Percentiles rank a stretch among this genome's conserved stretches.
phyloP scores from a whole-genome alignment of 30 jellyfish, hydroid and myxozoan genomes.

The Pelagia noctiluca region DNA sequence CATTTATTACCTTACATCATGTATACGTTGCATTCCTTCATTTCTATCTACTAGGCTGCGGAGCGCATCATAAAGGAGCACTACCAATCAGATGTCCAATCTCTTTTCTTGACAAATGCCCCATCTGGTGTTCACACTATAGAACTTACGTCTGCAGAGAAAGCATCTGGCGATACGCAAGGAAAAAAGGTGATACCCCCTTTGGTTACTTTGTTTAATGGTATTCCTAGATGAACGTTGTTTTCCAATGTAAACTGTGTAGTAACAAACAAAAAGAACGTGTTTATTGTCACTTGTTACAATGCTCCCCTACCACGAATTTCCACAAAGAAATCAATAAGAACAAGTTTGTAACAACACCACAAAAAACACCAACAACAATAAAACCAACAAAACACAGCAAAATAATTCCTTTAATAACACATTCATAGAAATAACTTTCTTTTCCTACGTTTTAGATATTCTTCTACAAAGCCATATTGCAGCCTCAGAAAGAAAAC shows the following conservation, averaged over 20 bases:
- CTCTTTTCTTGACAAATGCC: conserved; percentile 59
- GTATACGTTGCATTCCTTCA: not conserved
- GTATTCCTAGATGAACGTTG: no score
- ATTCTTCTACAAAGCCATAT: conserved; percentile 58
- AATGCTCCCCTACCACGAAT: no score
- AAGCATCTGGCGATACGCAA: conserved; percentile 40
- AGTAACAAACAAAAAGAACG: no score
- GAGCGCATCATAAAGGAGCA: conserved; percentile 40
- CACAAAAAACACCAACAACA: no score
- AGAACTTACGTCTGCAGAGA: conserved; percentile 9
- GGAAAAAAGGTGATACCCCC: conserved; percentile 46
- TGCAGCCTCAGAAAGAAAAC: conserved; percentile 9
- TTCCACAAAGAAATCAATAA: no score
- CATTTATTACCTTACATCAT: no score
- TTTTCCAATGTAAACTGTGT: not conserved
- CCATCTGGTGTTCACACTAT: conserved; percentile 69
- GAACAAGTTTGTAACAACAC: no score
- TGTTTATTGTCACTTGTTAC: no score
- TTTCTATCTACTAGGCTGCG: conserved; percentile 46
- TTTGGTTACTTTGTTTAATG: not conserved
- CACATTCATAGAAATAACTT: not conserved
- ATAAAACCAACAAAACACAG: not conserved
- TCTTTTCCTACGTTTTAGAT: conserved; percentile 22
- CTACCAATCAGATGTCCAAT: not conserved
- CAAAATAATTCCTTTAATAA: not conserved